Conservation (phyloP, 2,888 invertebrate genomes). For the Neoaliturus tenellus region DNA sequence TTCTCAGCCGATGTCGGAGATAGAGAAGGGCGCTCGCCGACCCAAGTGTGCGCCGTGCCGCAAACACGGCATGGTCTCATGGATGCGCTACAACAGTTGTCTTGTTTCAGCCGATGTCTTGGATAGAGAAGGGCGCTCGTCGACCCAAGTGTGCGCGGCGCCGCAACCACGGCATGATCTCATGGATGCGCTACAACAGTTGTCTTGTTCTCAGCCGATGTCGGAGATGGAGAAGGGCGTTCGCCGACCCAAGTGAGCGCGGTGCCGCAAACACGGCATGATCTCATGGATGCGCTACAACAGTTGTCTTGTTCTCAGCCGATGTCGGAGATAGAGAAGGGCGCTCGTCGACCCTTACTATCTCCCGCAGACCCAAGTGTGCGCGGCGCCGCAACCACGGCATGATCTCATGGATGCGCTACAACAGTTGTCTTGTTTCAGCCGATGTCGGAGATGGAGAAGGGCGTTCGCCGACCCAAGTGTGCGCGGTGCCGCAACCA, state of each 20-base stretch:
- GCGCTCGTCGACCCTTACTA: constrained; percentile 82
- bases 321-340: constrained; percentile 72
- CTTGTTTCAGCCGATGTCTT: too few relatives aligned
- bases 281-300: constrained; percentile 97
- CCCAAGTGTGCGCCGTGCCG: constrained; percentile 97
- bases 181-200: constrained; percentile 96
- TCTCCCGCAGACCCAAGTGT: constrained; percentile 90
- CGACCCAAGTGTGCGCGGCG: constrained; percentile 97
- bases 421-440: constrained; percentile 97
- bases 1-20: constrained; percentile 59
- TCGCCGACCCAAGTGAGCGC: constrained; percentile 93
- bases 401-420: constrained; percentile 94
- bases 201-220: constrained; percentile 73
- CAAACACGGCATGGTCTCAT: constrained; percentile 97
- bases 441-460: constrained; percentile 71
- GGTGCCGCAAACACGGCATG: constrained; percentile 96
- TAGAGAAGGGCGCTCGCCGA: constrained; percentile 78
- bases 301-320: too few relatives aligned
- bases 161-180: constrained; percentile 96
- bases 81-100: constrained; percentile 95
- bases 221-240: constrained; percentile 73
- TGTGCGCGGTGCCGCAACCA: constrained; percentile 97
- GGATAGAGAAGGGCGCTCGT: constrained; percentile 76
- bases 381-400: constrained; percentile 97
- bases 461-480: constrained; percentile 86